Base-by-base conservation (phyloP, 2,797 vertebrate species). In the Pseudocheirus occidentalis region DNA sequence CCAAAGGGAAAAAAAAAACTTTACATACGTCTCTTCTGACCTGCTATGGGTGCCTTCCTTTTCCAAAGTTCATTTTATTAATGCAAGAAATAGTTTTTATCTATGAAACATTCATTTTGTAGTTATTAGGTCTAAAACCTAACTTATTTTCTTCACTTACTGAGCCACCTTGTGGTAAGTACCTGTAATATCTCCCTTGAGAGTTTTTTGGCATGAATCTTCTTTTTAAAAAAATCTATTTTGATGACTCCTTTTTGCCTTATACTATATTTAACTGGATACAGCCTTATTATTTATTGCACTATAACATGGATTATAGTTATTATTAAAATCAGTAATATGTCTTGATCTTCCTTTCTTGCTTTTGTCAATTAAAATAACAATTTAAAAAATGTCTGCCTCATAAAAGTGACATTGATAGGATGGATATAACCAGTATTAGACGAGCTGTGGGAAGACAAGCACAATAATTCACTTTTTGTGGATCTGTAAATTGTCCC, bases 141-240 rank as follows among this genome's bases (percentile, higher is more conserved):
- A 66, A 0, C 46, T 50, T 27, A 58, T 98, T 98, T 98, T 1
- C 81, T 40, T 98, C 94, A 97, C 96, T 96, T 97, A 53, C 52
- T 98, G 98, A 97, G 98, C 98, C 98, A 98, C 97, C 98, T 99
- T 97, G 98, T 99, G 98, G 98, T 93, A 95, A 95, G 91, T 94
- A 94, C 91, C n/a, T 98, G 97, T 57, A 98, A 97, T 5, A 54
- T 94, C 62, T 94, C 94, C 87, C 97, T 93, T 90, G 94, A 89
- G 91, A 93, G 7, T 87, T 18, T n/a, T 91, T n/a, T 96, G 90
- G 12, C 16, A 95, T 94, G 90, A 66, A 6, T 11, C 50, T 95
- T 6, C 1, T n/a, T 54, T 73, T 56, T 34, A 73, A 46, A 62
- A 57, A 21, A 73, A 6, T 56, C 52, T 40, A 46, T 89, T 92